Evolutionary conservation across 1,140 invertebrate species (phyloP).

Genomic region (Aricia agestis): DNA sequence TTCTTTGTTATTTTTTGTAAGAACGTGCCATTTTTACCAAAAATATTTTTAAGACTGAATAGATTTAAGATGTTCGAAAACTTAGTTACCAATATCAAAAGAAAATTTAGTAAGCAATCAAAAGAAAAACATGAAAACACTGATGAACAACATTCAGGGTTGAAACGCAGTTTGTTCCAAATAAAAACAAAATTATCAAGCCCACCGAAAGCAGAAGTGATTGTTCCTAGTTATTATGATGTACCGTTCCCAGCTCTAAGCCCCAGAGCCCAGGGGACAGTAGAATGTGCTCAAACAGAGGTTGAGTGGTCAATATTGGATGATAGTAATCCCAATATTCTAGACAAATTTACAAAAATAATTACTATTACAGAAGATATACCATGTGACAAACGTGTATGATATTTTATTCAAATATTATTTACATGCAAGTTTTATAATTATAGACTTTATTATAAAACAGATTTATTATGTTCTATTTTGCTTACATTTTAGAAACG

Average conservation of each 20-base stretch:
- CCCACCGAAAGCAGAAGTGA: slow-evolving; percentile 35
- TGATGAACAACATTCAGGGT: slow-evolving; percentile 59
- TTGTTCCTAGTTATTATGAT: slow-evolving; percentile 45
- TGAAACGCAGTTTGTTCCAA: slow-evolving; percentile 63
- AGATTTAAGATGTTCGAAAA: slow-evolving; percentile 66
- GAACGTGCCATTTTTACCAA: slow-evolving; percentile 57
- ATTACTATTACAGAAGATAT: slow-evolving; percentile 75
- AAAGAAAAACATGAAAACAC: slow-evolving; percentile 39
- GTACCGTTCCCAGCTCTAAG: slow-evolving; percentile 41
- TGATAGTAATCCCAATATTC: slow-evolving; percentile 75
- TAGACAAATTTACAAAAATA: slow-evolving; percentile 82
- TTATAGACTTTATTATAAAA: not conserved
- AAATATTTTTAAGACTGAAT: slow-evolving; percentile 62
- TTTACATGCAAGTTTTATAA: not conserved
- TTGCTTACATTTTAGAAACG: slow-evolving; percentile 79
- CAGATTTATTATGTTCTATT: not conserved
- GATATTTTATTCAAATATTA: slow-evolving; percentile 27
- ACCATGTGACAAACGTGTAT: slow-evolving; percentile 57
- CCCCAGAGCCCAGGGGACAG: slow-evolving; percentile 55
- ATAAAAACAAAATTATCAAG: slow-evolving; percentile 64
- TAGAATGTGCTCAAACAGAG: slow-evolving; percentile 61
- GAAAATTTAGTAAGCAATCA: slow-evolving; percentile 76
- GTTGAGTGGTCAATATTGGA: slow-evolving; percentile 59
- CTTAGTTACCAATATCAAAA: slow-evolving; percentile 63
- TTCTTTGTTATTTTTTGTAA: slow-evolving; percentile 24